phyloP scores from a whole-genome alignment of 2,888 invertebrate species.

The Maniola hyperantus region DNA sequence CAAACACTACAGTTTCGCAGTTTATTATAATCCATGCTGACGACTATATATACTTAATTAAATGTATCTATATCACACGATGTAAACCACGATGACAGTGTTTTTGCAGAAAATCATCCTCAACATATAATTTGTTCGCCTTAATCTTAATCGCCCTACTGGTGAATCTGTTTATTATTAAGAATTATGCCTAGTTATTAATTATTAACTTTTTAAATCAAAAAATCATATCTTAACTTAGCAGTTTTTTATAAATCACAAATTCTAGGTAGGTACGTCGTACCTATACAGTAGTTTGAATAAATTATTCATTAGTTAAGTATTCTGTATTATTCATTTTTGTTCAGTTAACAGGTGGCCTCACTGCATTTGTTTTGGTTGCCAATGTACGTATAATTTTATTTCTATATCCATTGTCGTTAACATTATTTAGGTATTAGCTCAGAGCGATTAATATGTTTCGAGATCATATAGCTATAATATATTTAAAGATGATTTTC shows the following conservation, averaged over 20 bases:
- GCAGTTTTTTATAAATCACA: too few species aligned
- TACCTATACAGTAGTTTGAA: too few species aligned
- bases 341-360: too few species aligned
- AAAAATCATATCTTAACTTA: too few species aligned
- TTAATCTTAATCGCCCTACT: not conserved
- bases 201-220: too few species aligned
- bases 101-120: slow-evolving; percentile 28
- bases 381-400: too few species aligned
- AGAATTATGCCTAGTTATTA: too few species aligned
- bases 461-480: not conserved
- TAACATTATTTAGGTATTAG: not conserved
- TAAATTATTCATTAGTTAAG: too few species aligned
- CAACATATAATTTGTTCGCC: slow-evolving; percentile 9
- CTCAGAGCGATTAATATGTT: not conserved
- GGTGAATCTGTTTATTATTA: not conserved
- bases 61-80: slow-evolving; percentile 80
- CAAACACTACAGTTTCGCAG: slow-evolving; percentile 56
- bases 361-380: too few species aligned
- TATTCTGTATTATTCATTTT: too few species aligned
- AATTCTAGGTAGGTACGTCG: too few species aligned
- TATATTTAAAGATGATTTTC: slow-evolving; percentile 42
- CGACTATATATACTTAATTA: slow-evolving; percentile 75
- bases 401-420: not conserved
- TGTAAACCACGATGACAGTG: slow-evolving; percentile 60
- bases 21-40: slow-evolving; percentile 78